These are phyloP conservation scores for Heterotilapia buettikoferi DNA, from an alignment of 2,113 vertebrate genomes.

Conservation along the genomic window DNA sequence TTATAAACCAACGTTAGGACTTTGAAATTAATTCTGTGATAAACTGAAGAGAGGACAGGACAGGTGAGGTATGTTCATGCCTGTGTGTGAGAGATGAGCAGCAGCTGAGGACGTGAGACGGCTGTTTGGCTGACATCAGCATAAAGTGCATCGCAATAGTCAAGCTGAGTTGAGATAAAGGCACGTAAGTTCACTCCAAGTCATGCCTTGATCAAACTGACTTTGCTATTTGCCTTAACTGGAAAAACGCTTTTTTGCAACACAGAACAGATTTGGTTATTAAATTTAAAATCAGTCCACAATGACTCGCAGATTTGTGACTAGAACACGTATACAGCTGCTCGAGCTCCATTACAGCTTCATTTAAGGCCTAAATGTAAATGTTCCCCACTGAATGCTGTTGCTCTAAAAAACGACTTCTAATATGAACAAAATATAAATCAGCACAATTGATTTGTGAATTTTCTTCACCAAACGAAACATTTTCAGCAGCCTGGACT, in stretches of 20 bases:
- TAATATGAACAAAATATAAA: neutral
- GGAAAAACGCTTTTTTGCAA: too few relatives aligned
- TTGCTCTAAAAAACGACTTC: rapidly evolving
- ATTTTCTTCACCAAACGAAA: neutral
- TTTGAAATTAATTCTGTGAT: neutral
- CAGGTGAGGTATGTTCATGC: rapidly evolving
- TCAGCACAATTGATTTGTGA: rapidly evolving
- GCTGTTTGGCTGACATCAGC: rapidly evolving
- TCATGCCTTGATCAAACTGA: neutral
- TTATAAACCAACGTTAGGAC: rapidly evolving
- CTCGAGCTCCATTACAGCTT: neutral
- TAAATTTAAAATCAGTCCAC: too few relatives aligned
- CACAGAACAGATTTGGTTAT: too few relatives aligned
- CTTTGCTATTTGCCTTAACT: too few relatives aligned
- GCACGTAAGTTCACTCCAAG: rapidly evolving
- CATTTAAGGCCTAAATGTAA: neutral
- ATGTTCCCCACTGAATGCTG: rapidly evolving
- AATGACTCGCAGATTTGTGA: too few relatives aligned
- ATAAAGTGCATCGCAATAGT: rapidly evolving
- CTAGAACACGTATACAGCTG: too few relatives aligned
- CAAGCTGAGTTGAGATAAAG: neutral
- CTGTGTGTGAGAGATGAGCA: neutral
- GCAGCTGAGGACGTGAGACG: neutral
- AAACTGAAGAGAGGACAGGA: neutral
- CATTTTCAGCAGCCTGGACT: neutral